phyloP scores from a whole-genome alignment of 2,797 vertebrate species.

The Sitta carolinensis region DNA sequence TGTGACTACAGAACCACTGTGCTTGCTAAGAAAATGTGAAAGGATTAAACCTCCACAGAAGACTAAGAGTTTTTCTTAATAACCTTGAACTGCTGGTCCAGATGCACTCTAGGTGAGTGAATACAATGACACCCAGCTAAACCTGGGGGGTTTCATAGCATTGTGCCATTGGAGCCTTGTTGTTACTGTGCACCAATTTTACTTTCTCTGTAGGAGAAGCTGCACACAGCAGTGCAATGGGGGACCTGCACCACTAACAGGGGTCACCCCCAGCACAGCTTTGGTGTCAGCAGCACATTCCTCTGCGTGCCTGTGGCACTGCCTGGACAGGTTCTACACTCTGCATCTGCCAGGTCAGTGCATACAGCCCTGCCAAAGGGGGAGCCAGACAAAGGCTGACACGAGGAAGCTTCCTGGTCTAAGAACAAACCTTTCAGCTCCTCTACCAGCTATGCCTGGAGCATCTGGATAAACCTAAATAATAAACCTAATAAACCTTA shows the following conservation, averaged over 20 bases:
- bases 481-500: neutral
- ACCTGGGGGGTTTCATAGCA: neutral
- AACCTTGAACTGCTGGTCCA: neutral
- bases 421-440: neutral
- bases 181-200: neutral
- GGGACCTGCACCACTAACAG: neutral
- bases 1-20: neutral
- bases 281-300: neutral
- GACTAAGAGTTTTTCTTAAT: neutral
- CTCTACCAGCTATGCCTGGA: neutral
- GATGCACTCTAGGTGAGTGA: neutral
- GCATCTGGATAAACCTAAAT: neutral
- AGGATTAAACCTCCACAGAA: neutral
- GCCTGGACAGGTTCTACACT: neutral
- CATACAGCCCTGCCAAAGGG: neutral
- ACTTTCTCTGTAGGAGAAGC: neutral
- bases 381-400: neutral
- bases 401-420: neutral
- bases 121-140: neutral
- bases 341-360: neutral
- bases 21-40: neutral
- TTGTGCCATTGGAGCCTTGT: neutral
- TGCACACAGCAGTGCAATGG: accelerated
- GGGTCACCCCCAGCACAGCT: neutral
- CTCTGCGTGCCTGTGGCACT: neutral